Percentiles rank a stretch among this genome's conserved stretches.
These are phyloP conservation scores for Mormyrops boulengeri DNA, from an alignment of 2,797 vertebrate species.

Conservation along the genomic window DNA sequence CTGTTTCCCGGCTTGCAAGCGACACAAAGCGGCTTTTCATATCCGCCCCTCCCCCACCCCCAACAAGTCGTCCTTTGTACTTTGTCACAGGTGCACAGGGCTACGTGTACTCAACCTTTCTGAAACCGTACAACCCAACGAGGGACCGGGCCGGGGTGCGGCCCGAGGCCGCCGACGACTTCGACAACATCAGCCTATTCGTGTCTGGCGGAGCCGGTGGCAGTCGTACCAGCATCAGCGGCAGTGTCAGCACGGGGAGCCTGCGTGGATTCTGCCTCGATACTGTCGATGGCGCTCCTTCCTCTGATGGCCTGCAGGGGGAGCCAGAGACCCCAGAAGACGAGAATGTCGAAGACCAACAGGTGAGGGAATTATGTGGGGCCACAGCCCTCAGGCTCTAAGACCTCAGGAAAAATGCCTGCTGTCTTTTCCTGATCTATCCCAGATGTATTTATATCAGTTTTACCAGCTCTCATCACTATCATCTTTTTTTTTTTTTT, in stretches of 20 bases:
- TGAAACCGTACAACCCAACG: constrained; percentile 84
- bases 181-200: constrained; percentile 90
- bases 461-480: background rate
- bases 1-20: background rate
- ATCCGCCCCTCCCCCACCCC: background rate
- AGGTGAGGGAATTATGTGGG: constrained; percentile 56
- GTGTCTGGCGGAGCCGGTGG: constrained; percentile 61
- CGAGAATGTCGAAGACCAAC: constrained; percentile 64
- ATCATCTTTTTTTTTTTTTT: background rate
- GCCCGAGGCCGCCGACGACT: constrained; percentile 62
- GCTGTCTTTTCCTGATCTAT: background rate
- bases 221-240: constrained; percentile 61
- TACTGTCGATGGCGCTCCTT: constrained; percentile 62
- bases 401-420: background rate
- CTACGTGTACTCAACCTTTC: constrained; percentile 91
- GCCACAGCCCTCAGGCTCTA: background rate
- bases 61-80: constrained; percentile 19
- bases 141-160: constrained; percentile 39
- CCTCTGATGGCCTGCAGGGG: constrained; percentile 62
- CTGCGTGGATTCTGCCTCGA: constrained; percentile 48
- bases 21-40: constrained; percentile 29
- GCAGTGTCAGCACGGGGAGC: constrained; percentile 66
- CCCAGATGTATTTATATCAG: background rate
- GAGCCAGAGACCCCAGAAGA: constrained; percentile 52
- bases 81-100: constrained; percentile 58